Evolutionary conservation across 1,140 invertebrate species (phyloP).

Genomic region (Drosophila azteca): DNA sequence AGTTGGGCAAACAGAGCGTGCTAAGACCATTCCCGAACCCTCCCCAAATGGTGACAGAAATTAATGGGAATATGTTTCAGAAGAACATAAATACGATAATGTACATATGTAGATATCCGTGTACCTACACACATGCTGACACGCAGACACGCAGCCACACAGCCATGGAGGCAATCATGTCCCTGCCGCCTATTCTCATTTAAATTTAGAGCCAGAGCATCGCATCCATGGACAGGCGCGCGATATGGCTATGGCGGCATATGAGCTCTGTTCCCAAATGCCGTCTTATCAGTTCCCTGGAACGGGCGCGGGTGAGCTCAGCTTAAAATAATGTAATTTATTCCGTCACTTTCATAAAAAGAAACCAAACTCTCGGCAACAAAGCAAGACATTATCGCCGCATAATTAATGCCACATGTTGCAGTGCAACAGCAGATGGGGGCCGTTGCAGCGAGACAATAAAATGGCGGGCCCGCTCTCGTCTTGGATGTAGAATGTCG

Average conservation of each 20-base stretch:
- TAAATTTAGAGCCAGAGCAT: constrained; percentile 47
- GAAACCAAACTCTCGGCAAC: constrained; percentile 72
- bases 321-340: constrained; percentile 77
- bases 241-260: constrained; percentile 13
- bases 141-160: constrained; percentile 2
- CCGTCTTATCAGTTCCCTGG: constrained; percentile 54
- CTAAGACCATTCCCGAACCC: constrained; percentile 12
- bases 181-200: constrained; percentile 48
- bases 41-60: constrained; percentile 47
- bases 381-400: constrained; percentile 81
- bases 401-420: constrained; percentile 82
- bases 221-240: constrained; percentile 10
- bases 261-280: constrained; percentile 16
- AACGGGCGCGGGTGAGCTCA: constrained; percentile 38
- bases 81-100: constrained; percentile 49
- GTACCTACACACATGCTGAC: constrained; percentile 12
- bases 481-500: constrained; percentile 21
- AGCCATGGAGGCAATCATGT: constrained; percentile 35
- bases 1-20: constrained; percentile 26
- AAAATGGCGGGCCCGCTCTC: constrained; percentile 47
- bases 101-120: constrained; percentile 24
- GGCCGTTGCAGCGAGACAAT: constrained; percentile 59
- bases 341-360: constrained; percentile 81
- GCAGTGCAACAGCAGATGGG: constrained; percentile 45
- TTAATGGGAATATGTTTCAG: constrained; percentile 58